Evolutionary conservation across 2,797 vertebrate species (phyloP).

Genomic region (Falco concolor): DNA sequence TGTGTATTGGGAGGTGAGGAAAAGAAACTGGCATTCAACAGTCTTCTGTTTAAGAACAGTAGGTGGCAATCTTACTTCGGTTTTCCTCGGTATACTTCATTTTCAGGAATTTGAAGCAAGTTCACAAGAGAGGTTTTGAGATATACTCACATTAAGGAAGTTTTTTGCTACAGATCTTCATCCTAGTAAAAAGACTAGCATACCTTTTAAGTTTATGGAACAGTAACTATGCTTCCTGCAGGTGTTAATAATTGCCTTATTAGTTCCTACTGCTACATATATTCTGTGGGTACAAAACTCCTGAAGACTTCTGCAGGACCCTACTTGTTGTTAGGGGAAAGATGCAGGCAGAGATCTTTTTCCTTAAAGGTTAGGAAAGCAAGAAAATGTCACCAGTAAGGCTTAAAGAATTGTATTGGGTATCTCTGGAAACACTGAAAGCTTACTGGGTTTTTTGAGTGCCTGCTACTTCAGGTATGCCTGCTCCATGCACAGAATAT

Average conservation of each 20-base stretch:
- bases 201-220: not conserved
- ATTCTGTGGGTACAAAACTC: not conserved
- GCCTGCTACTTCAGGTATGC: not conserved
- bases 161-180: not conserved
- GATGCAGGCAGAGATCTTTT: not conserved
- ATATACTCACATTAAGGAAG: not conserved
- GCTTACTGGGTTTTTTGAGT: not conserved
- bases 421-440: not conserved
- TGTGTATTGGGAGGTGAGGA: fast-evolving
- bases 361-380: not conserved
- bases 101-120: not conserved
- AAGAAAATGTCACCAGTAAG: not conserved
- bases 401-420: not conserved
- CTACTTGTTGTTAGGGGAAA: not conserved
- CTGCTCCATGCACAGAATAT: not conserved
- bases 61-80: conserved; percentile 20
- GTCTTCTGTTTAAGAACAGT: not conserved
- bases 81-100: not conserved
- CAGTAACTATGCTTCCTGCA: not conserved
- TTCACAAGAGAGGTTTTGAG: not conserved
- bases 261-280: not conserved
- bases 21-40: not conserved
- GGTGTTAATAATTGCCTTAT: not conserved
- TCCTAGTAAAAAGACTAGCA: not conserved
- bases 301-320: not conserved